A percentile compares a stretch with the other conserved stretches of the same genome.
These are phyloP conservation scores for Pseudococcus longispinus DNA, from an alignment of 2,888 invertebrate species.

Conservation along the genomic window DNA sequence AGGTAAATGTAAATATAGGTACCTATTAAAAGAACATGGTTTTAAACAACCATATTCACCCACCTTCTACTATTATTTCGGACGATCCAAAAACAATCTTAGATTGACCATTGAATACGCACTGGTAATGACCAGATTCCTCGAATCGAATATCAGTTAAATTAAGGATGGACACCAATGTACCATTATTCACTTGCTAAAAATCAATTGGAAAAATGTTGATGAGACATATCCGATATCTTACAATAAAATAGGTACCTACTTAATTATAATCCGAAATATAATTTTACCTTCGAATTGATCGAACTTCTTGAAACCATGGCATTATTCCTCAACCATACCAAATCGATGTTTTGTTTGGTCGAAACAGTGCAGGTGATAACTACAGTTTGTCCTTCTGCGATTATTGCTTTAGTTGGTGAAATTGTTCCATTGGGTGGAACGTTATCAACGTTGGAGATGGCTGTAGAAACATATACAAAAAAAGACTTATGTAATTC, in stretches of 20 bases:
- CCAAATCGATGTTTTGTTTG: not conserved
- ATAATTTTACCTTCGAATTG: not conserved
- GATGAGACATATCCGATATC: too few relatives aligned
- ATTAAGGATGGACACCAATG: not conserved
- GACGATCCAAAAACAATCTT: too few relatives aligned
- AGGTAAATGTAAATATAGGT: not conserved
- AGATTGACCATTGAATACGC: not conserved
- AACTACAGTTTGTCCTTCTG: not conserved
- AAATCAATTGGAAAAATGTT: not conserved
- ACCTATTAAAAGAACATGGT: too few relatives aligned
- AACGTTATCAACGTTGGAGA: too few relatives aligned
- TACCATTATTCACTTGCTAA: not conserved
- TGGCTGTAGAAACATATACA: too few relatives aligned
- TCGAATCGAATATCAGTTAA: not conserved
- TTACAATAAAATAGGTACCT: too few relatives aligned
- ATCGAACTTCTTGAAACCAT: not conserved
- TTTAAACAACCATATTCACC: too few relatives aligned
- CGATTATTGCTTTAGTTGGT: not conserved
- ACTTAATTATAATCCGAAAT: not conserved
- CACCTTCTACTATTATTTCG: too few relatives aligned
- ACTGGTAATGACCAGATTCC: not conserved
- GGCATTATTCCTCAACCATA: not conserved
- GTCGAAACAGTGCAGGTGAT: not conserved
- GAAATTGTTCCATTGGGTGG: not conserved
- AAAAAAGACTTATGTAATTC: too few relatives aligned